These are phyloP conservation scores for Eremobia ochroleuca DNA, from an alignment of 2,888 invertebrate species.

Conservation along the genomic window DNA sequence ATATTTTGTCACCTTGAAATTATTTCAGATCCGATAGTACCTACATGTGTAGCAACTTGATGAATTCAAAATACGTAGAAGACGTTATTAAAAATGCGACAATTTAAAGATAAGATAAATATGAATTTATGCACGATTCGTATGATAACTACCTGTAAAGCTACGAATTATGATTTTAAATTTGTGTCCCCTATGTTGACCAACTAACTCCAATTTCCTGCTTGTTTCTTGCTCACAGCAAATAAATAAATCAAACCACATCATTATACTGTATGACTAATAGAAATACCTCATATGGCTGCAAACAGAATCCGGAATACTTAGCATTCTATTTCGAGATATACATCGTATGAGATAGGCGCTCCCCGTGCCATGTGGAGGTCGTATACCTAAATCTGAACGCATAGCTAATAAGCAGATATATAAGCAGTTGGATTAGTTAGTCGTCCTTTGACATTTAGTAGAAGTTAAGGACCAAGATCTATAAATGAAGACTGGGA, in stretches of 20 bases:
- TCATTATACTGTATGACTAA: constrained; percentile 67
- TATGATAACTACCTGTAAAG: constrained; percentile 11
- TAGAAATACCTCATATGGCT: constrained; percentile 68
- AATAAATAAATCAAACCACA: constrained; percentile 65
- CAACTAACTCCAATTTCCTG: constrained; percentile 53
- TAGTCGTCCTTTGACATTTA: constrained; percentile 37
- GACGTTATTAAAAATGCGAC: constrained; percentile 54
- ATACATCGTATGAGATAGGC: constrained; percentile 58
- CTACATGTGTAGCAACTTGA: constrained; percentile 42
- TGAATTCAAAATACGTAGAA: constrained; percentile 53
- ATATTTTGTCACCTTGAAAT: constrained; percentile 54
- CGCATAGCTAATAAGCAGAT: constrained; percentile 42
- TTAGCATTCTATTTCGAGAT: constrained; percentile 69
- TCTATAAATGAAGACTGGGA: background rate
- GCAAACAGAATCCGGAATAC: constrained; percentile 68
- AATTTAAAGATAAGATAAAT: constrained; percentile 61
- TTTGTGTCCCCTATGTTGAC: constrained; percentile 39
- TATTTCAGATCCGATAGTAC: constrained; percentile 46
- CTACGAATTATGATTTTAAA: constrained; percentile 47
- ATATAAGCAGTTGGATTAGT: constrained; percentile 37
- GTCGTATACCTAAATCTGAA: constrained; percentile 63
- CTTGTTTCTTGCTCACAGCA: constrained; percentile 40
- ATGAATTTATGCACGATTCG: constrained; percentile 55
- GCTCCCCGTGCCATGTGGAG: constrained; percentile 61
- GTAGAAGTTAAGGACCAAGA: constrained; percentile 10